Percentiles rank a stretch among this genome's conserved stretches.
Evolutionary conservation across 2,113 vertebrate species (phyloP).

Genomic region (Leptocoma aspasia): DNA sequence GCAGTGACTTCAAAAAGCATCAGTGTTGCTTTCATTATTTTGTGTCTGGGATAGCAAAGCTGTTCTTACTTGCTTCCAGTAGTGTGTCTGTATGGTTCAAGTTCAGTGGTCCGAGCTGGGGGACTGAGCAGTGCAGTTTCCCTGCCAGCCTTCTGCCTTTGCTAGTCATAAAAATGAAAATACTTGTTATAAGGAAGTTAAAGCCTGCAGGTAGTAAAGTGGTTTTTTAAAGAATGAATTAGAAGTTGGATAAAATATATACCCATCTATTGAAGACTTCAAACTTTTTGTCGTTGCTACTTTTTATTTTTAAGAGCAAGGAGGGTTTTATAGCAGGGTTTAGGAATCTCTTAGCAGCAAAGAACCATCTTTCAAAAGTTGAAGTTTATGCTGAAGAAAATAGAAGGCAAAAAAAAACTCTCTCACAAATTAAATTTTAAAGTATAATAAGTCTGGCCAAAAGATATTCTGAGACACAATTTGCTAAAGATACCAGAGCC

Average conservation of each 20-base stretch:
- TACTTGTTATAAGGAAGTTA: not conserved
- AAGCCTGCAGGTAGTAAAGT: not conserved
- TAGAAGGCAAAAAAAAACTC: not conserved
- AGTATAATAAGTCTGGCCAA: conserved; percentile 36
- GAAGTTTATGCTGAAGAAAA: not conserved
- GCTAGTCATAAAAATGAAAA: not conserved
- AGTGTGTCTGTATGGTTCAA: not conserved
- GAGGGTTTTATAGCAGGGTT: not conserved
- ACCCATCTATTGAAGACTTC: not conserved
- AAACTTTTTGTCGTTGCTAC: not conserved
- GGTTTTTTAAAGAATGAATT: not conserved
- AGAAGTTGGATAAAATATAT: not conserved
- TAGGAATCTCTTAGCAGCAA: not conserved
- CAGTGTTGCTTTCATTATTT: not conserved
- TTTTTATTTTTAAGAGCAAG: not conserved
- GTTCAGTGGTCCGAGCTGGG: not conserved
- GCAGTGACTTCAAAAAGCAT: not conserved
- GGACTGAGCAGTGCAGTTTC: not conserved
- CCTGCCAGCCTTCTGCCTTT: not conserved
- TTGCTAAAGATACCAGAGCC: not conserved
- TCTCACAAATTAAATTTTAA: conserved; percentile 43
- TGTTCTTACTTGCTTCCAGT: not conserved
- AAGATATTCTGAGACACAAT: conserved; percentile 44
- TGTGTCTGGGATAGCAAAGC: not conserved
- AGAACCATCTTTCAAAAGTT: not conserved